These are phyloP conservation scores for Trachymyrmex septentrionalis DNA, from an alignment of 1,140 invertebrate genomes.

Conservation along the genomic window DNA sequence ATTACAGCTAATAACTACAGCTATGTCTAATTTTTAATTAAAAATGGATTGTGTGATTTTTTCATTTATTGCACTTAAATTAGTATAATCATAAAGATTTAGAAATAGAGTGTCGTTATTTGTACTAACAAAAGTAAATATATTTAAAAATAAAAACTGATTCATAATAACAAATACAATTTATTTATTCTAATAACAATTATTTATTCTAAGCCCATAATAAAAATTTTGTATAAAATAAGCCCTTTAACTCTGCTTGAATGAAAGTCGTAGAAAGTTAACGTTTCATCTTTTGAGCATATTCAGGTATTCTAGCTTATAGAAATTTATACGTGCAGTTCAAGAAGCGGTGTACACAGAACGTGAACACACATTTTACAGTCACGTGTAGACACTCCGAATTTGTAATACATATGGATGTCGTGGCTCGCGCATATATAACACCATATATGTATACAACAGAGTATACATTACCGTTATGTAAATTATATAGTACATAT, in stretches of 20 bases:
- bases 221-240: constrained; percentile 6
- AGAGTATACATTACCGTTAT: constrained; percentile 36
- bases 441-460: constrained; percentile 15
- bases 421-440: constrained; percentile 50
- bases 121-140: neutral
- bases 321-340: constrained; percentile 43
- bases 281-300: constrained; percentile 41
- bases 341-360: constrained; percentile 34
- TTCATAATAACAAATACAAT: neutral
- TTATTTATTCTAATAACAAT: neutral
- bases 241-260: neutral
- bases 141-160: neutral
- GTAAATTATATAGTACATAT: constrained; percentile 40
- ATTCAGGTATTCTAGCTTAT: constrained; percentile 30
- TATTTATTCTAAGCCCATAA: neutral
- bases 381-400: constrained; percentile 52
- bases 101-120: neutral
- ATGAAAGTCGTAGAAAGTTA: constrained; percentile 23
- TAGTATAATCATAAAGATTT: neutral
- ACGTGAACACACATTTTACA: constrained; percentile 43
- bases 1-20: neutral
- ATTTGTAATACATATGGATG: constrained; percentile 58
- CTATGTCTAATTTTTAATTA: constrained; percentile 2
- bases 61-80: neutral
- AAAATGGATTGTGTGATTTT: neutral